Base-by-base conservation (phyloP, 2,888 invertebrate genomes). In the Strigamia transsilvanica region DNA sequence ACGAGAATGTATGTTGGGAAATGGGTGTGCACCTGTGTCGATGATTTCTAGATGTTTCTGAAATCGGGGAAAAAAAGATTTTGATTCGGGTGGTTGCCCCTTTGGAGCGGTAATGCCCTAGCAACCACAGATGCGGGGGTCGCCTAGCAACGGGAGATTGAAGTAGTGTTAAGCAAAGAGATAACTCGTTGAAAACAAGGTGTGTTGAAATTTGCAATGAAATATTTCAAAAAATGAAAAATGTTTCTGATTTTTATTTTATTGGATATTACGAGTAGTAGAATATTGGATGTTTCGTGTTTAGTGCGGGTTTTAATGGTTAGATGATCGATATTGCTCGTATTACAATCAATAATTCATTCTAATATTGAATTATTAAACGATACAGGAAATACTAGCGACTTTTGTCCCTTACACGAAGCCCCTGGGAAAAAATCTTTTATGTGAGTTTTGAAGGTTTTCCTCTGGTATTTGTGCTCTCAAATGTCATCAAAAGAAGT, bases 81-180 rank as follows among this genome's bases (percentile, higher is more conserved):
- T 27, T 13, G 73, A 27, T 32, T 73, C 73, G 73, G 73, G 73
- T 73, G 73, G 73, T 32, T 73, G n/a, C 73, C 73, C 73, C 27
- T 27, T 73, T 73, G 32, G 7, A 27, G 32, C 32, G 3, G 32
- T 73, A 73, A 56, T 73, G 23, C 73, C 73, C 13, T 73, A 32
- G 73, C 32, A 73, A 32, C 73, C 12, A 13, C 12, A 27, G 73
- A 56, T 56, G 56, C 27, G n/a, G 32, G 73, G n/a, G 73, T 73
- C 32, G 73, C 73, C 15, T 73, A 73, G 73, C 73, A 73, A 73
- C 73, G 32, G 73, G 73, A 73, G 73, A 13, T 32, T 73, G 73
- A 32, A 73, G 73, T 15, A 13, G 32, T 13, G 73, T 56, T 56
- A 21, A 56, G 73, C 27, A 73, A 73, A 73, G 7, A 27, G 32